Evolutionary conservation across 2,113 vertebrate species (phyloP).

Genomic region (Notiomystis cincta): DNA sequence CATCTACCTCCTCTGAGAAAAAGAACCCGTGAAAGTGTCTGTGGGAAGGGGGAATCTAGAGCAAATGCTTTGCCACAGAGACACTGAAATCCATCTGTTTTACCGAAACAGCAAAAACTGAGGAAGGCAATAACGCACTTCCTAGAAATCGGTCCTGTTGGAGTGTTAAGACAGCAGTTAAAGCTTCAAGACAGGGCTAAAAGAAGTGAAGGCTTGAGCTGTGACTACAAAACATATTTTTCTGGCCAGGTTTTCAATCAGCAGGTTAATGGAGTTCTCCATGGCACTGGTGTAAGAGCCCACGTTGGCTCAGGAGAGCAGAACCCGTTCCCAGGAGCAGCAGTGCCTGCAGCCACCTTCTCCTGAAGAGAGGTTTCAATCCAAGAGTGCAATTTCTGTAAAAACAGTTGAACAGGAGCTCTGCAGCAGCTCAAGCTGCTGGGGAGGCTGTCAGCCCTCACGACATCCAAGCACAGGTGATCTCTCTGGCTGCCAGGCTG

Average conservation of each 20-base stretch:
- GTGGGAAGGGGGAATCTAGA: background rate
- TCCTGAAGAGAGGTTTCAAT: background rate
- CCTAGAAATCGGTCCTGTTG: background rate
- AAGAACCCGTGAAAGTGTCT: background rate
- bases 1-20: background rate
- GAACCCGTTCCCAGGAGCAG: background rate
- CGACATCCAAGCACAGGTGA: background rate
- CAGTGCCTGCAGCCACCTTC: background rate
- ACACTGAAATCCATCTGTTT: constrained; percentile 4
- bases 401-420: background rate
- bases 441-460: background rate
- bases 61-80: background rate
- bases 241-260: background rate
- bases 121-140: background rate
- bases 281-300: background rate
- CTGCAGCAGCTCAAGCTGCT: background rate
- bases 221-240: background rate
- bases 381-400: background rate
- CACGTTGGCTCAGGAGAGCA: accelerated
- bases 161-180: background rate
- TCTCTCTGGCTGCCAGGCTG: background rate
- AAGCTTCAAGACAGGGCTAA: background rate
- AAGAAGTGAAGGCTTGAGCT: background rate
- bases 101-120: background rate
- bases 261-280: background rate